Evolutionary conservation across 1,140 invertebrate species (phyloP), one percentile per base, ranked within the genome.

Genomic region (Dendroctonus ponderosae): DNA sequence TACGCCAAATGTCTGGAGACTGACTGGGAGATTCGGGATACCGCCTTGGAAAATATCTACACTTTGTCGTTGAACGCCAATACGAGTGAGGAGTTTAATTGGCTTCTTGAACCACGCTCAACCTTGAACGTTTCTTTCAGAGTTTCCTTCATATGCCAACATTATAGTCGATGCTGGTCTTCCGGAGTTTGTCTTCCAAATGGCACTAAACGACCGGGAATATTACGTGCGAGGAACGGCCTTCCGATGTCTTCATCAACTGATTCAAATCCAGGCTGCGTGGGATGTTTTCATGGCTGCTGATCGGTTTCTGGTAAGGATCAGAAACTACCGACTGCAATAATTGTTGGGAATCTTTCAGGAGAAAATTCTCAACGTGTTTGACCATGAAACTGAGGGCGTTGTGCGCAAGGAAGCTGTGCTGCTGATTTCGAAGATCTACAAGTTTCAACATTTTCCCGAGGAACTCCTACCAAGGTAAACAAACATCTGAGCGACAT

Each of bases 141-240:
- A 90, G 79, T 91, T 89, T 77, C 88, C 89, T n/a, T 85, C 88
- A 37, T 89, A 89, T 75, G 89, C 90, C 79, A 83, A 85, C 43
- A 84, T 89, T 70, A 75, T 92, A 12, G 68, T 88, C n/a, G 82
- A 85, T 14, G 82, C 86, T 61, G 82, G 87, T 52, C 82, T 91
- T 26, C 82, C 87, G 3, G 82, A 84, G 66, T 75, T 90, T 26
- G 83, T 87, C 0, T 78, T 86, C 11, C 83, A 86, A 51, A 82
- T 91, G 66, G 84, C 84, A 0, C 80, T 85, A 49, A 82, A 84
- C 48, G 89, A 91, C 74, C 78, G 79, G 4, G 88, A 91, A 76
- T 83, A 84, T 67, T 92, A 90, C 72, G 89, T 91, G 5, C 79
- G 89, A 58, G 87, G 87, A 7, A 87, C 89, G 0, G 89, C 89